Base-by-base conservation (phyloP, 2,888 invertebrate genomes). In the Marasmarcha lunaedactyla region DNA sequence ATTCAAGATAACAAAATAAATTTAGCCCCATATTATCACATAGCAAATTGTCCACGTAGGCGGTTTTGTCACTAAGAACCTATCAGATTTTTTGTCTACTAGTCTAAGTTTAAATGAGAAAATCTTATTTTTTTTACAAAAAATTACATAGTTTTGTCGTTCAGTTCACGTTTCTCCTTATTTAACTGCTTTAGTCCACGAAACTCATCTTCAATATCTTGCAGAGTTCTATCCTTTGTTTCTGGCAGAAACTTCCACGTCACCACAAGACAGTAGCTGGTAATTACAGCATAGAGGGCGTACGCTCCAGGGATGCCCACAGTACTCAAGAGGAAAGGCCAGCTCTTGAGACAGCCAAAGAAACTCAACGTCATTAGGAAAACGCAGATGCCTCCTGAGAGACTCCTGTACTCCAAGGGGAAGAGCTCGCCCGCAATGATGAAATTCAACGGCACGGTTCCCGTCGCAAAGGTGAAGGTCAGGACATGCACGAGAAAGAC, bases 361-460 rank as follows among this genome's bases (percentile, higher is more conserved):
- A 74, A 51, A 43, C 70, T 68, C 0, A 51, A 42, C 1, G 72
- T 68, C 2, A 72, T 35, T 41, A 70, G 68, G 2, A 71, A 38
- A 0, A 70, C 65, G 25, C 71, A 66, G n/a, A 73, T 56, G 0
- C 69, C 68, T 10, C 71, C 69, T 37, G 89, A 89, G 1, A 88
- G 55, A 20, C 88, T 88, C 35, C 88, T 77, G 33, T 79, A 84
- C 35, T 79, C 77, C 15, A 85, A 70, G 2, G 89, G 84, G 49
- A 89, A 90, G 1, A 90, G 61, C 59, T 91, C 91, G 0, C 89
- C 89, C 45, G 88, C 86, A 62, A 90, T 85, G 7, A 89, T 86
- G 74, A 89, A 90, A 0, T 90, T 89, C 36, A 91, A 54, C 0
- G 89, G 88, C 1, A 87, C 71, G 1, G 86, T 67, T 0, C 90